Conservation (phyloP, 2,797 vertebrate genomes). For the Mergus octosetaceus region DNA sequence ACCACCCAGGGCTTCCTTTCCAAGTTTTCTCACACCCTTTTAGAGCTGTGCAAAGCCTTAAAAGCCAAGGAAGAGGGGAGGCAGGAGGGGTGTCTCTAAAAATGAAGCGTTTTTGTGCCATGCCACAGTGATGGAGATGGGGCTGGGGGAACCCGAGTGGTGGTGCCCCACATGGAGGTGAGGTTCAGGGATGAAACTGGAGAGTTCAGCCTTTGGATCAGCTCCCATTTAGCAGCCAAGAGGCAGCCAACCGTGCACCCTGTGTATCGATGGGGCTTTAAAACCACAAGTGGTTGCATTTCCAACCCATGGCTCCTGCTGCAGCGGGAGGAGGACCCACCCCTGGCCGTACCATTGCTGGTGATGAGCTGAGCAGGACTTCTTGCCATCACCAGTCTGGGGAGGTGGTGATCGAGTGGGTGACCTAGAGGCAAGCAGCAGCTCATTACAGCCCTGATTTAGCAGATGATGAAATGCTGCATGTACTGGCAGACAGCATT, state of each 20-base stretch:
- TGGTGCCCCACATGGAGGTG: fast-evolving
- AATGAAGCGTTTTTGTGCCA: not conserved
- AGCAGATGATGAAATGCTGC: not conserved
- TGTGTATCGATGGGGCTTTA: not conserved
- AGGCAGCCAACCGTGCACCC: not conserved
- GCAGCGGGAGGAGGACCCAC: no score
- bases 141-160: not conserved
- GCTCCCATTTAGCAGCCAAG: not conserved
- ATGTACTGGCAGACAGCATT: not conserved
- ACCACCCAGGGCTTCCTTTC: slow-evolving; percentile 62
- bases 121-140: fast-evolving
- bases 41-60: slow-evolving; percentile 23
- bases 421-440: not conserved
- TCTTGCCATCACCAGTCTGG: not conserved
- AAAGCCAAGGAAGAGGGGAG: not conserved
- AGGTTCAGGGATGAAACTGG: not conserved
- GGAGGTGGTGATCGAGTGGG: not conserved
- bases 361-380: not conserved
- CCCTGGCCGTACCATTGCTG: no score
- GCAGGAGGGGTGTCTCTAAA: not conserved
- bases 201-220: not conserved
- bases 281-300: not conserved
- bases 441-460: not conserved
- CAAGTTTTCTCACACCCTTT: slow-evolving; percentile 55
- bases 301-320: not conserved